Base-by-base conservation (phyloP, 2,888 invertebrate species). In the Chelonus formosanus region DNA sequence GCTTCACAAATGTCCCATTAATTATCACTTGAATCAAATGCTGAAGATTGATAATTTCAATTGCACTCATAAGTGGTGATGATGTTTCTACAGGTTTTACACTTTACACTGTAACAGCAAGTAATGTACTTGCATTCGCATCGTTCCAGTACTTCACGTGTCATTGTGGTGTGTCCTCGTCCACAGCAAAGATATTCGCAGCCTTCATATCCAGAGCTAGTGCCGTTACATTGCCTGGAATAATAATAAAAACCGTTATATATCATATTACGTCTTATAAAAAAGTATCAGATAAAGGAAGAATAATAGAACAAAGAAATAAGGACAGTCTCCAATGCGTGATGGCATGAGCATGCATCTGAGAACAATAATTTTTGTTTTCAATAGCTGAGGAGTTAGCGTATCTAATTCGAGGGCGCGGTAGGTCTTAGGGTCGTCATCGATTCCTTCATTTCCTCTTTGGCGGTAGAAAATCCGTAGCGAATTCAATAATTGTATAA, bases 111-210 rank as follows among this genome's bases (percentile, higher is more conserved):
- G 84, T 92, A 92, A 86, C 94, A 95, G 85, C 94, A 95, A 88
- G 92, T 93, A 85, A 92, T 90, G 86, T 93, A 94, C 83, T 92
- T 92, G 87, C 94, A 95, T 79, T 91, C 90, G 85, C 94, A 95
- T 79, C 91, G 86, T 84, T 93, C 92, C 59, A 90, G 87, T 63
- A 89, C 88, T 77, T 89, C 88, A 73, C 90, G 88, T 69, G 90
- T 89, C 73, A 89, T 86, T 6, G 91, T 91, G 71, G 88, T 86
- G 79, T 92, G 90, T 35, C 94, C 94, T 73, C 94, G 90, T 10
- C 94, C 94, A 84, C 95, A 95, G 85, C 95, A 95, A 84, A 95
- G 89, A 69, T 91, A 89, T 73, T 89, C 89, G 85, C 94, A 95
- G 65, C 92, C 91, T 71, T 91, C 91, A 74, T 90, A 87, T 0